Conservation (phyloP, 1,140 invertebrate genomes). For the Leptopilina clavipes region DNA sequence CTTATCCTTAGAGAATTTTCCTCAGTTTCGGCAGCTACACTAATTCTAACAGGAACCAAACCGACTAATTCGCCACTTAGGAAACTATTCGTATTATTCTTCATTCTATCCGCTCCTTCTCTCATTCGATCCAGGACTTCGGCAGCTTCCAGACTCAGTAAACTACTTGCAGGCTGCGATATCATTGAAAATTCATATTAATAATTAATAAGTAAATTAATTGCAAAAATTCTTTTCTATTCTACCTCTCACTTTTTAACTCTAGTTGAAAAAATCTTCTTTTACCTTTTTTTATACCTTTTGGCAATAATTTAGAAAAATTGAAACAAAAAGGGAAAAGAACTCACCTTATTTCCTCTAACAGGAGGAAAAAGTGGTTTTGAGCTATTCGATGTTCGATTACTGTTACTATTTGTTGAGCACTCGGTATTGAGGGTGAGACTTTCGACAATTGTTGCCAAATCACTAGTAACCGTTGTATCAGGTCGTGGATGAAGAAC, state of each 20-base stretch:
- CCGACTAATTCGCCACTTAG: slow-evolving; percentile 80
- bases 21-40: slow-evolving; percentile 72
- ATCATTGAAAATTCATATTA: slow-evolving; percentile 41
- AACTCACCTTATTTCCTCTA: slow-evolving; percentile 70
- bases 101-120: slow-evolving; percentile 81
- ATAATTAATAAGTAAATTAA: background rate
- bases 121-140: slow-evolving; percentile 80
- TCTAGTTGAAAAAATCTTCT: no score
- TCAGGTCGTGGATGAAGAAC: slow-evolving; percentile 78
- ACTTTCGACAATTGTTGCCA: slow-evolving; percentile 90
- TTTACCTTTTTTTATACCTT: background rate
- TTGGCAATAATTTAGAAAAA: background rate
- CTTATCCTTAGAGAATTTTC: slow-evolving; percentile 70
- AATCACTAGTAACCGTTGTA: slow-evolving; percentile 80
- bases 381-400: slow-evolving; percentile 70
- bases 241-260: no score
- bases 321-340: background rate
- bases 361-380: slow-evolving; percentile 67
- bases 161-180: slow-evolving; percentile 65
- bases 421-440: slow-evolving; percentile 79
- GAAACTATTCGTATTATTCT: slow-evolving; percentile 87
- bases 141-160: slow-evolving; percentile 75
- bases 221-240: no score
- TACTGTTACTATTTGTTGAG: slow-evolving; percentile 70
- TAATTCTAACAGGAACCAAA: slow-evolving; percentile 74